Evolutionary conservation across 2,888 invertebrate genomes (phyloP), one percentile per base, ranked within the genome.

Genomic region (Anagyrus pseudococci): DNA sequence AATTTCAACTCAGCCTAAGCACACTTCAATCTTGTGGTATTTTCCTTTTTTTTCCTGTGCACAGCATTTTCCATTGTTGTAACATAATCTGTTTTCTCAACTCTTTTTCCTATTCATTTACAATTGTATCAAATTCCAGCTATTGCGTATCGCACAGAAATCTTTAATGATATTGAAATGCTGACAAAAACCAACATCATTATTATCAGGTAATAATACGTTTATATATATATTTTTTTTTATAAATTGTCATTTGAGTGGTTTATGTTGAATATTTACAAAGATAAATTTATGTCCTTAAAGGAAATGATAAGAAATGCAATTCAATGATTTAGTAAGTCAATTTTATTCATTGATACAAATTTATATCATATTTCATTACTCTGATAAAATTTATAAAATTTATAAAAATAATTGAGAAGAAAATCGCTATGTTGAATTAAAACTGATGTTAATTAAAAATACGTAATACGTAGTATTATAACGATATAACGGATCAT

Each of bases 1-100:
- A 61, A 58, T 58, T 55, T 61, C n/a, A 58, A 61, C 58, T 60
- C 44, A 20, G 19, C 23, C 23, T 43, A 40, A 62, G 55, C 23
- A 41, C 46, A 49, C 49, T 22, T 43, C 46, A 41, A 54, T 41
- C 25, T 40, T 20, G 19, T 40, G 13, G 19, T 52, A 23, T 40
- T 43, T 37, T 6, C 54, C 33, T 54, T 19, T 37, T 33, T 29
- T 25, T 13, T n/a, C 19, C 19, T 59, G 25, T 54, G 25, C 40
- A 55, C 26, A n/a, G 15, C 23, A 19, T 55, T 23, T 53, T 19
- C 25, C 26, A 47, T 25, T 62, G 22, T 44, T 55, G 13, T 47
- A 41, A 46, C 52, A 56, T 50, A 62, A n/a, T n/a, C n/a, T n/a
- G n/a, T n/a, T n/a, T 57, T 55, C 40, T 50, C 43, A 26, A 22